These are phyloP conservation scores for Pyxicephalus adspersus DNA, from an alignment of 2,113 vertebrate genomes.

Conservation along the genomic window DNA sequence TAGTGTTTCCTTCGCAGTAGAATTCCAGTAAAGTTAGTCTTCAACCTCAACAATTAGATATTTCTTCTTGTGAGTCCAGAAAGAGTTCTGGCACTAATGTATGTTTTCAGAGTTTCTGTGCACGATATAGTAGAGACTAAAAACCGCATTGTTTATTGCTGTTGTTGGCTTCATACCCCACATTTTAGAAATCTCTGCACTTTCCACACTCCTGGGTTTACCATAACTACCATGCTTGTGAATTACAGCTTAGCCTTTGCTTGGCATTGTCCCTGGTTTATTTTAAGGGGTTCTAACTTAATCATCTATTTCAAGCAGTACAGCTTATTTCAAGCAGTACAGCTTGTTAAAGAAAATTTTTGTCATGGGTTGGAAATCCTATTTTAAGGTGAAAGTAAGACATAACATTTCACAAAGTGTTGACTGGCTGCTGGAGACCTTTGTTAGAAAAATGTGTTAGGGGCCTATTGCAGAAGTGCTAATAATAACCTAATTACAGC, in stretches of 20 bases:
- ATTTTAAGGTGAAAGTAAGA: no score
- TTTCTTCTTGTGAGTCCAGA: conserved; percentile 38
- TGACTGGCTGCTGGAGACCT: no score
- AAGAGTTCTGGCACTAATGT: conserved; percentile 10
- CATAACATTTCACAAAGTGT: no score
- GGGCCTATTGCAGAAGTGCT: no score
- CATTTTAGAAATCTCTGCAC: conserved; percentile 46
- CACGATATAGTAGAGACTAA: conserved; percentile 4
- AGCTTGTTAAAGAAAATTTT: background rate
- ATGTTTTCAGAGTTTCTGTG: conserved; percentile 9
- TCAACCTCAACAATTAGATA: background rate
- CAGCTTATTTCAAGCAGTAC: conserved; percentile 13
- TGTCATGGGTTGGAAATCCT: background rate
- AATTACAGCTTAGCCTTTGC: conserved; percentile 42
- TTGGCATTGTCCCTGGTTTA: conserved; percentile 33
- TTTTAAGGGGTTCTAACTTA: conserved; percentile 34
- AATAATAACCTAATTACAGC: no score
- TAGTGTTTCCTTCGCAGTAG: background rate
- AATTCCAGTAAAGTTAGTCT: background rate
- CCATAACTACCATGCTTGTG: conserved; percentile 37
- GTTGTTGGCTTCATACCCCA: conserved; percentile 24
- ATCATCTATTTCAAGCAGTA: conserved; percentile 35
- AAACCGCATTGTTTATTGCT: conserved; percentile 50
- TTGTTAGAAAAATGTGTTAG: no score
- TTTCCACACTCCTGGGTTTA: conserved; percentile 43